These are phyloP conservation scores for Actenoides lindsayi DNA, from an alignment of 2,113 vertebrate species.

Conservation along the genomic window DNA sequence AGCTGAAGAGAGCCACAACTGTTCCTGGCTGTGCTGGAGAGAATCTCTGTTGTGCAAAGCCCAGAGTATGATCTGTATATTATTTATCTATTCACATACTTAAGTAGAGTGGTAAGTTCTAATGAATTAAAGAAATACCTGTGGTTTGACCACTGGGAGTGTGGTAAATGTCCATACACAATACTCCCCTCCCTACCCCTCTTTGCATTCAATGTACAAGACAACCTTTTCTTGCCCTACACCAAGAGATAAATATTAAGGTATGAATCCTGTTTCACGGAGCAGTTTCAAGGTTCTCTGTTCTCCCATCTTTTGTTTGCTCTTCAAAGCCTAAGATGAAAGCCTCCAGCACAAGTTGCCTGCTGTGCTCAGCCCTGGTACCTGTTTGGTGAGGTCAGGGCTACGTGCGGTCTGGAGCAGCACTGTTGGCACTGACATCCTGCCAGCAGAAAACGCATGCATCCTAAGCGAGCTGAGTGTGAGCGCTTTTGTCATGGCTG, in stretches of 20 bases:
- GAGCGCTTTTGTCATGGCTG: background rate
- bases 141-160: background rate
- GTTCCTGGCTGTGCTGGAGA: background rate
- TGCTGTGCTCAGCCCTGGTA: rapidly evolving
- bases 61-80: background rate
- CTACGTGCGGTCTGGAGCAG: rapidly evolving
- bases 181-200: background rate
- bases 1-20: background rate
- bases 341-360: background rate
- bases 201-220: background rate
- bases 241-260: background rate
- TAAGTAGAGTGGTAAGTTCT: background rate
- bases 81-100: background rate
- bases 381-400: background rate
- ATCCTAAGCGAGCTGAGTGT: rapidly evolving
- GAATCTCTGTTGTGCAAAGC: background rate
- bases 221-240: background rate
- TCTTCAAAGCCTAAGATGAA: constrained; percentile 6
- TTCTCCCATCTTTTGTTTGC: background rate
- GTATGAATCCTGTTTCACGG: background rate
- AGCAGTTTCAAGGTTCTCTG: background rate
- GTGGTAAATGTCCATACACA: background rate
- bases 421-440: background rate
- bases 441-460: background rate
- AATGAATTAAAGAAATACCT: constrained; percentile 11